Conservation (phyloP, 2,888 invertebrate genomes). For the Hirtodrosophila histrioides region DNA sequence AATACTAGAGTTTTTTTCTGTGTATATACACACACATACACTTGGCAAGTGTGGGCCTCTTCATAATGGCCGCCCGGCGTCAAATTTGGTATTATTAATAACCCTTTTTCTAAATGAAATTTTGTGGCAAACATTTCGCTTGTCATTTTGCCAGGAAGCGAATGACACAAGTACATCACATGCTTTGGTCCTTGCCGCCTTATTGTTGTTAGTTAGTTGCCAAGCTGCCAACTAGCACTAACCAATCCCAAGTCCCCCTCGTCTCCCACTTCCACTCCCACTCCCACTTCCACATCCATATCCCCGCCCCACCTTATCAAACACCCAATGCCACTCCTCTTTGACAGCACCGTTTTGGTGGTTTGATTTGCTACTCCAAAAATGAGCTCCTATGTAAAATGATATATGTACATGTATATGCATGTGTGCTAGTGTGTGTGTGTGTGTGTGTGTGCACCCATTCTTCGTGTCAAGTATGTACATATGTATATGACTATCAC, state of each 20-base stretch:
- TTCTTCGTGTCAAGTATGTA: too few species aligned
- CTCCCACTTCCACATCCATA: constrained; percentile 1
- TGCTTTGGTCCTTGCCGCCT: constrained; percentile 21
- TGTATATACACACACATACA: constrained; percentile 11
- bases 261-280: constrained; percentile 1
- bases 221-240: constrained; percentile 15
- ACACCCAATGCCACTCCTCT: constrained; percentile 12
- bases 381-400: constrained; percentile 67
- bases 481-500: too few species aligned
- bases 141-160: constrained; percentile 71
- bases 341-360: constrained; percentile 71
- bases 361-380: constrained; percentile 65
- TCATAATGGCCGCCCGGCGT: constrained; percentile 54
- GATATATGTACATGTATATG: constrained; percentile 10
- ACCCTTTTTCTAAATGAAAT: constrained; percentile 75
- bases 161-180: constrained; percentile 75
- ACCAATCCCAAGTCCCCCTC: background rate
- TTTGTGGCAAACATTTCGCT: constrained; percentile 76
- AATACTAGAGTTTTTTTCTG: too few species aligned
- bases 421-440: too few species aligned
- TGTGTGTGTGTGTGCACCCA: too few species aligned
- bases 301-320: background rate
- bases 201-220: constrained; percentile 39
- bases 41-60: background rate
- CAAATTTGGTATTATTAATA: constrained; percentile 76